Evolutionary conservation across 1,140 invertebrate species (phyloP).

Genomic region (Argopecten irradians): DNA sequence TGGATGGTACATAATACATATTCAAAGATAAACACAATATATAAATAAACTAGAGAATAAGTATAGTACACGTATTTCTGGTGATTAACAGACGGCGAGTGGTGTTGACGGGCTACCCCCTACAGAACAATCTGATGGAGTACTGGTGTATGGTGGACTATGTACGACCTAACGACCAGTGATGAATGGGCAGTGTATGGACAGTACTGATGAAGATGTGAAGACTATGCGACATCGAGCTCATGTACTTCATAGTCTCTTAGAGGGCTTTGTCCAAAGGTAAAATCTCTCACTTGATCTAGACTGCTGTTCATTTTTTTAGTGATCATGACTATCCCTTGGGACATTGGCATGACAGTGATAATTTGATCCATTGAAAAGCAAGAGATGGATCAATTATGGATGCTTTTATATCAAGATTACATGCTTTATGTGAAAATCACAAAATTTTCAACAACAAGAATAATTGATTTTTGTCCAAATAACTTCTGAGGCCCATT

Average conservation of each 20-base stretch:
- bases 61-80: too few species aligned
- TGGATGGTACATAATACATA: too few species aligned
- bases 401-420: too few species aligned
- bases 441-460: too few species aligned
- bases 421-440: too few species aligned
- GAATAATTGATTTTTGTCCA: too few species aligned
- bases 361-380: too few species aligned
- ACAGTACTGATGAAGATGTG: conserved; percentile 93
- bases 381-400: too few species aligned
- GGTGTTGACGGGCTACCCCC: conserved; percentile 95
- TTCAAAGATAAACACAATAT: too few species aligned
- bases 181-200: conserved; percentile 94
- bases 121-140: conserved; percentile 97
- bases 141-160: conserved; percentile 95
- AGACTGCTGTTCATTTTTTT: background rate
- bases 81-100: conserved; percentile 83
- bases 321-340: background rate
- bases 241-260: conserved; percentile 94
- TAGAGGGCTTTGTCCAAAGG: conserved; percentile 91
- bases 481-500: too few species aligned
- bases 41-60: too few species aligned
- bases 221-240: conserved; percentile 96
- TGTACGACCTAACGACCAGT: conserved; percentile 94
- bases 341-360: background rate
- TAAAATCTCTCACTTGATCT: conserved; percentile 52